phyloP scores from a whole-genome alignment of 2,797 vertebrate genomes.

The Hylomyscus alleni region DNA sequence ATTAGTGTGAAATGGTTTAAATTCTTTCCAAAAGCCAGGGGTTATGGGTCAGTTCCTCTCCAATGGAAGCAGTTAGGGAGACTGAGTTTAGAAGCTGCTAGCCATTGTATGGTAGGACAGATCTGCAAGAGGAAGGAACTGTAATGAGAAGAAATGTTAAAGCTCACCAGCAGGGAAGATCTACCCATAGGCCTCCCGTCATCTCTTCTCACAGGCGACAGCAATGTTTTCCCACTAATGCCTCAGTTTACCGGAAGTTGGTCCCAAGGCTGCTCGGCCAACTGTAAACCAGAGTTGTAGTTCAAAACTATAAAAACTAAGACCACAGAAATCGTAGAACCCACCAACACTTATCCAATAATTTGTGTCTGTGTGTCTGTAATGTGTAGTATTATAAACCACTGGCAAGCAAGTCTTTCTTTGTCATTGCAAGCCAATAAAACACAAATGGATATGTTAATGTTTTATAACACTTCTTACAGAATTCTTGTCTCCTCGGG shows the following conservation, averaged over 20 bases:
- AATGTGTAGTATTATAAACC: conserved; percentile 8
- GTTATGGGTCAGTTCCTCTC: no score
- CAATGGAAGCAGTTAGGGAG: background rate
- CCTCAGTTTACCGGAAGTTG: background rate
- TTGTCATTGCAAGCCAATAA: background rate
- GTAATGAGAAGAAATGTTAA: background rate
- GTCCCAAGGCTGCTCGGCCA: background rate
- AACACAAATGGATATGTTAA: background rate
- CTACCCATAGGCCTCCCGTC: no score
- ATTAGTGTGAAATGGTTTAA: background rate
- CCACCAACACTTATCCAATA: background rate
- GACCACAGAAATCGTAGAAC: background rate
- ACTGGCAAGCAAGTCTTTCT: background rate
- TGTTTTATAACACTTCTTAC: background rate
- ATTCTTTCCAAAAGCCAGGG: background rate
- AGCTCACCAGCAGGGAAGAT: background rate
- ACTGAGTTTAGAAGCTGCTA: background rate
- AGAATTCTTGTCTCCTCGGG: background rate
- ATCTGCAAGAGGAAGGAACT: background rate
- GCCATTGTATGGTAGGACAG: background rate
- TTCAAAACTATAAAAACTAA: background rate
- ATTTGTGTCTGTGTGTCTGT: background rate
- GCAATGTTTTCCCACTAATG: background rate
- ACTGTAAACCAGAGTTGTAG: background rate
- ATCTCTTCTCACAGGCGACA: background rate